Conservation (phyloP, 2,888 invertebrate species). For the Acheta domesticus region DNA sequence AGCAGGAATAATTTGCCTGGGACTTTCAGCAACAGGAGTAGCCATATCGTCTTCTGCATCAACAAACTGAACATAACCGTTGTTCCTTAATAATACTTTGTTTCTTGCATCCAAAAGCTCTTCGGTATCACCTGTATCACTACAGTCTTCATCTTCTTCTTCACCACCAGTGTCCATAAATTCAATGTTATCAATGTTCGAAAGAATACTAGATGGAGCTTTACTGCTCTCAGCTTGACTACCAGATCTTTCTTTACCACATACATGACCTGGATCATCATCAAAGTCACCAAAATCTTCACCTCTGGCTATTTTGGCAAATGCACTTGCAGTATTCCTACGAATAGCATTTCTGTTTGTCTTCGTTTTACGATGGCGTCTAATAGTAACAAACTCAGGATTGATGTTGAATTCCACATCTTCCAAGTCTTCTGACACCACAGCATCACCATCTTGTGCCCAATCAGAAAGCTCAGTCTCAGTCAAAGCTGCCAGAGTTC, state of each 20-base stretch:
- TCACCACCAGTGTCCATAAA: constrained; percentile 85
- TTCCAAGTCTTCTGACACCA: constrained; percentile 69
- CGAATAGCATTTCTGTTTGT: constrained; percentile 43
- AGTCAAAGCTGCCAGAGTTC: constrained; percentile 68
- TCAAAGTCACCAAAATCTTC: constrained; percentile 45
- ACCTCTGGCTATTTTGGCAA: constrained; percentile 43
- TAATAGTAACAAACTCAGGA: constrained; percentile 49
- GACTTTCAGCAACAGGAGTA: constrained; percentile 49
- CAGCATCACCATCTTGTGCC: constrained; percentile 71
- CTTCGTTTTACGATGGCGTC: constrained; percentile 42
- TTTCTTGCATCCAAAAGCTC: constrained; percentile 55
- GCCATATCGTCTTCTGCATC: constrained; percentile 46
- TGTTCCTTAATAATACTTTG: constrained; percentile 55
- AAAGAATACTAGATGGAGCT: constrained; percentile 40
- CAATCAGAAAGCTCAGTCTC: constrained; percentile 88
- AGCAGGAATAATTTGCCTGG: constrained; percentile 37
- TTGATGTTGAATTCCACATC: constrained; percentile 59
- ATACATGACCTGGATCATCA: constrained; percentile 45
- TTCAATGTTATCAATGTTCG: constrained; percentile 50
- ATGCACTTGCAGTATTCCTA: constrained; percentile 5
- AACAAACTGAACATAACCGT: constrained; percentile 65
- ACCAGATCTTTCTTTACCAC: constrained; percentile 46
- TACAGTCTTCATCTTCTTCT: constrained; percentile 53
- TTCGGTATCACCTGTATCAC: constrained; percentile 53
- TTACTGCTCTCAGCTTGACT: constrained; percentile 43